Evolutionary conservation across 2,888 invertebrate genomes (phyloP), one percentile per base, ranked within the genome.

Genomic region (Elmis aenea): DNA sequence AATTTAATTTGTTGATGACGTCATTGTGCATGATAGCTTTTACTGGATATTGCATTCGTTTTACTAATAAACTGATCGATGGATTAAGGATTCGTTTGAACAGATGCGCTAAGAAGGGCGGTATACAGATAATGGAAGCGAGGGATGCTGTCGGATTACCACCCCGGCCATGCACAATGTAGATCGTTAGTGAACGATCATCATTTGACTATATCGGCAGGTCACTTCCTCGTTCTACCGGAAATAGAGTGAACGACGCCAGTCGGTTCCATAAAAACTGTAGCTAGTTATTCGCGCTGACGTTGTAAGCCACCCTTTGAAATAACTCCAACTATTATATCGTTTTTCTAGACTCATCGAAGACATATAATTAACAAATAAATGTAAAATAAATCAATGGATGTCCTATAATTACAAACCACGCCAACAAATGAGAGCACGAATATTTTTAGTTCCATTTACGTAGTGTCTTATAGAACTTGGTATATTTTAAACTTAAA

Each of bases 201-300:
- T 58, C 59, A 56, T 59, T 57, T 57, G 46, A 51, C 56, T 56
- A n/a, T n/a, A 58, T 58, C 51, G 51, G 48, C 50, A 52, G 58
- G 58, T 58, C 57, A 57, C 55, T 54, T 57, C 58, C 55, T 52
- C 24, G 21, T 33, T 42, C 28, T 35, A 30, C 35, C 50, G 58
- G 56, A 57, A 59, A 53, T 52, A 50, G 57, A 38, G 38, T 33
- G 35, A 43, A 39, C 26, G 38, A 40, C 37, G 26, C 33, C 28
- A 39, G 31, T 27, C 38, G 13, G 13, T 33, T 26, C 25, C 36
- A 33, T 42, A 51, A 49, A 51, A 48, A 42, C 31, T 26, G 32
- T 44, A 49, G 40, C 46, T 48, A 44, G 40, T 26, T 39, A 41
- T 42, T 42, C 32, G 26, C 26, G n/a, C 23, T 21, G 37, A 33